Base-by-base conservation (phyloP, 1,140 invertebrate species). In the Oryctes rhinoceros region DNA sequence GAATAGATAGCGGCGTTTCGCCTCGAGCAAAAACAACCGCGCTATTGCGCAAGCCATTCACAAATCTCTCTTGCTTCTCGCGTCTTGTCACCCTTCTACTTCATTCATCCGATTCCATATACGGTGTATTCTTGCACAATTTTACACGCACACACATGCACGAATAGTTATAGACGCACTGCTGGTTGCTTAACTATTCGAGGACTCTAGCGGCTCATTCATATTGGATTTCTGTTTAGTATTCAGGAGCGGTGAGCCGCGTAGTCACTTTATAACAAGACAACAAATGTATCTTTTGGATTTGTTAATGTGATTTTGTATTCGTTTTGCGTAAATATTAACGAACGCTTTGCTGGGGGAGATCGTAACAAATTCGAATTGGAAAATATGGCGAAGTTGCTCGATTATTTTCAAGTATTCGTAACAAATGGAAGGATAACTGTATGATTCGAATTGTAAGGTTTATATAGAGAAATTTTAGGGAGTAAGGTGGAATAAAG, bases 41-140 rank as follows among this genome's bases (percentile, higher is more conserved):
- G 65, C 24, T 37, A 71, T 80, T 80, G 47, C 79, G 71, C 62
- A 78, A 82, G 77, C 81, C 81, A 82, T 82, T 82, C 81, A 82
- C 80, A 82, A 82, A 82, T 82, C 80, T 81, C 80, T 67, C 65
- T 71, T 24, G 13, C 9, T 20, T 18, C 65, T 30, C 24, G 53
- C 78, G 74, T 77, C 80, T 78, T 81, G 81, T 82, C 80, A 81
- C 81, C 81, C 81, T 81, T 81, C 81, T 82, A 79, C 47, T 82
- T 82, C 81, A 82, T 81, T 82, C 80, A 80, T 81, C 80, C 79
- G 62, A 78, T 80, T 65, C 81, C 81, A 81, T 82, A 82, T 82
- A 79, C 78, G 81, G 81, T 37, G 53, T 74, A 48, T 79, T 82
- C 81, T 82, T 82, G 80, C 81, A 79, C 81, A 82, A 82, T 82